Evolutionary conservation across 2,888 invertebrate species (phyloP), one percentile per base, ranked within the genome.

Genomic region (Limnephilus rhombicus): DNA sequence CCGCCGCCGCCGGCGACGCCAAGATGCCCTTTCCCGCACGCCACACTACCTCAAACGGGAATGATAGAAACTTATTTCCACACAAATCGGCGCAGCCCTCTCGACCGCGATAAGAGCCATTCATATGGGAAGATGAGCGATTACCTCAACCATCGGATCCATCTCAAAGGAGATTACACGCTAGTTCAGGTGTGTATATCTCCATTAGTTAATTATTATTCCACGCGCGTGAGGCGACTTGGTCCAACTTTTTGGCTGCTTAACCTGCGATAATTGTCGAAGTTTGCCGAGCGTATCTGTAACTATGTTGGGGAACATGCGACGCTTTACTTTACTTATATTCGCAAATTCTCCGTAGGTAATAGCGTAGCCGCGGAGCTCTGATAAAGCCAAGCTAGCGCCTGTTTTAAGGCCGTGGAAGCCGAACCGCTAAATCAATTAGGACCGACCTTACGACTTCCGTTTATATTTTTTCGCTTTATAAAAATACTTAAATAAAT

Each of bases 191-290:
- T 91, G 91, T 92, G 82, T 90, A 91, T 82, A 92, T 82, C 85
- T 83, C 92, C 92, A 92, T 92, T 92, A 92, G 92, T 93, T 90
- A 89, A 93, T 93, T 93, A 92, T 93, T 89, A 93, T 93, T 93
- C 93, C 80, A 83, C 29, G 37, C 92, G 86, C 93, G 91, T 81
- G 93, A 92, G 85, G 93, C 81, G 91, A 92, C 93, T 93, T 91
- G 80, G 91, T 89, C 34, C 85, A 93, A 92, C 90, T 93, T 92
- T 90, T 91, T 85, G 91, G 91, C 53, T 86, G 85, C 86, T 53
- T 90, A 90, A 91, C 89, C 93, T 86, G 92, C 90, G 92, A 93
- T 93, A 93, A 93, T 93, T 93, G 93, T 90, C 89, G 89, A 91
- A 93, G 93, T 93, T 93, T 90, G 86, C 37, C 85, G 45, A 49